Percentiles rank a stretch among this genome's conserved stretches.
Conservation (phyloP, 1,140 invertebrate species). For the Diorhabda sublineata region DNA sequence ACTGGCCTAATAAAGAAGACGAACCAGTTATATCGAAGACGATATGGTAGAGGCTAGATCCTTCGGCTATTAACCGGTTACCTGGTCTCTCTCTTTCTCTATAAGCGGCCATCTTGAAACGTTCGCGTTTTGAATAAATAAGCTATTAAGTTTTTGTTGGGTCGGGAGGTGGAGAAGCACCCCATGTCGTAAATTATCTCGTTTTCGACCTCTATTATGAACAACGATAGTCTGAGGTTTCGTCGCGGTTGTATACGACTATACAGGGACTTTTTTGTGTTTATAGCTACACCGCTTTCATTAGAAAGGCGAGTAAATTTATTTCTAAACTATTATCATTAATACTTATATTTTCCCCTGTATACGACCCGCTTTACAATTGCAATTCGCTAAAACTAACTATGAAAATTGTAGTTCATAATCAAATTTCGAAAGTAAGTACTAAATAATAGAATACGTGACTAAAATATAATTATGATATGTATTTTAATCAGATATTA, state of each 20-base stretch:
- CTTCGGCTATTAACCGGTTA: constrained; percentile 32
- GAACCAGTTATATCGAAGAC: constrained; percentile 14
- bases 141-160: constrained; percentile 48
- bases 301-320: no score
- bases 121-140: constrained; percentile 49
- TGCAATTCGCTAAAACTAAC: no score
- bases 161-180: constrained; percentile 32
- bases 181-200: constrained; percentile 46
- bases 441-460: no score
- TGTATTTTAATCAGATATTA: no score
- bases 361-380: no score
- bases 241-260: background rate
- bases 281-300: no score
- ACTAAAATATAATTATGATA: no score
- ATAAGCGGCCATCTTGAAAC: constrained; percentile 46
- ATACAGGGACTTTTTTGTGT: no score
- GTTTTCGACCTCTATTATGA: constrained; percentile 35
- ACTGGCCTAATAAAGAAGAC: constrained; percentile 7
- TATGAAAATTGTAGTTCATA: no score
- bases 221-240: constrained; percentile 16
- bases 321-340: no score
- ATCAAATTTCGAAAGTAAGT: no score
- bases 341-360: no score
- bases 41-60: constrained; percentile 13
- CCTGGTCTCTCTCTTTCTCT: constrained; percentile 30